These are phyloP conservation scores for Strigops habroptila DNA, from an alignment of 2,113 vertebrate genomes.

Conservation along the genomic window DNA sequence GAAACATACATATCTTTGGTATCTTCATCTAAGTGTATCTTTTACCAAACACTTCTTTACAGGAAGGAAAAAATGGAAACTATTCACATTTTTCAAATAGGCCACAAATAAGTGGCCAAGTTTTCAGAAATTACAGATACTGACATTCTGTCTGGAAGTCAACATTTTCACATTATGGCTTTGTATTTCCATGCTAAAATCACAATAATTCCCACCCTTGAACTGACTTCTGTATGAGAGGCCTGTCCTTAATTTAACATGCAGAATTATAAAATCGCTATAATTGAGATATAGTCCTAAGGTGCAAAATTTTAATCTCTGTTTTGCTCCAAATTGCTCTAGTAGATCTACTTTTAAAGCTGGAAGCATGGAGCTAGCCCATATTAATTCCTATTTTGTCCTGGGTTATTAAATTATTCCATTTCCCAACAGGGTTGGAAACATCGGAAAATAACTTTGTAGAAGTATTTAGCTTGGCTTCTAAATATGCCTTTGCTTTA, in stretches of 20 bases:
- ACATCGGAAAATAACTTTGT: not conserved
- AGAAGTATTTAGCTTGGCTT: not conserved
- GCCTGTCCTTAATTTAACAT: not conserved
- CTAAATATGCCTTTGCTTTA: not conserved
- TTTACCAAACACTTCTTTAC: not conserved
- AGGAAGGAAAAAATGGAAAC: not conserved
- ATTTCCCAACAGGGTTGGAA: not conserved
- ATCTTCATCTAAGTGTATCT: not conserved
- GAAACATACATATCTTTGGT: not conserved
- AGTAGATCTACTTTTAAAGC: not conserved
- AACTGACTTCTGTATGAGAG: not conserved
- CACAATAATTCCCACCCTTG: not conserved
- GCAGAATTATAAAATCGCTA: not conserved
- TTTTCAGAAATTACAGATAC: not conserved
- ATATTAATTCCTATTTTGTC: not conserved
- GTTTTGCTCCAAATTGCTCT: not conserved
- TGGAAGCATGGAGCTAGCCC: not conserved
- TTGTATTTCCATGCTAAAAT: not conserved
- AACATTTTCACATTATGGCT: not conserved
- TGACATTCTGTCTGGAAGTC: not conserved
- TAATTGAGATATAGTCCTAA: not conserved
- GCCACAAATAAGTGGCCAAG: not conserved
- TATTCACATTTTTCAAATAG: not conserved
- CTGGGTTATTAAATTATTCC: not conserved
- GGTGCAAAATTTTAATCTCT: not conserved